Base-by-base conservation (phyloP, 2,797 vertebrate genomes). In the Sylvilagus floridanus region DNA sequence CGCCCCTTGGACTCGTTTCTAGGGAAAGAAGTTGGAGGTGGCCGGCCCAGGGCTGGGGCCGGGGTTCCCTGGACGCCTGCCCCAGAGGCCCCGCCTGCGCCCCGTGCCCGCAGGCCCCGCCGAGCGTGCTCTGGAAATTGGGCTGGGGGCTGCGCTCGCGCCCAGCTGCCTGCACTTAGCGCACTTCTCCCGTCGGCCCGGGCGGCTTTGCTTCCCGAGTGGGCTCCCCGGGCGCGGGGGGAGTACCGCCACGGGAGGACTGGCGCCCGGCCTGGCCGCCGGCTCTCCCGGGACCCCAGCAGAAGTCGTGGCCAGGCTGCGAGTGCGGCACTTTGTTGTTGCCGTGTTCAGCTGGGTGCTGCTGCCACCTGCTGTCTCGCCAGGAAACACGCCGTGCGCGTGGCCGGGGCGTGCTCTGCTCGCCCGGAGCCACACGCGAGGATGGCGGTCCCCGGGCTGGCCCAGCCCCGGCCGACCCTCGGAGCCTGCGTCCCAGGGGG, bases 321-420 rank as follows among this genome's bases (percentile, higher is more conserved):
- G 6, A 1, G 30, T 8, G 62, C 77, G 50, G 2, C 5, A 92
- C 94, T 94, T 88, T 85, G 95, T 90, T 79, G 52, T 85, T 28
- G 60, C 42, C 75, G 1, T 62, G 52, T 72, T 71, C 86, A 65
- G 62, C 35, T 21, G 91, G 93, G 42, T 47, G 57, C 76, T 97
- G 96, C 97, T 60, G 96, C 97, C 97, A 93, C 95, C 97, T 97
- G 96, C 57, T 92, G 97, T 95, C 94, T 94, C 72, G 68, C 22
- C 37, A 63, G 90, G 32, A 88, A 84, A 78, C 81, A 78, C 21
- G 54, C 54, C 54, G 6, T 57, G 19, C 7, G 54, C 19, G 54
- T 57, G 54, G 16, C 14, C 19, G 54, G 54, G 14, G 54, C 19
- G 54, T 16, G 54, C 54, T 57, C 7, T 16, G 54, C 54, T 14